A percentile compares a stretch with the other conserved stretches of the same genome.
Evolutionary conservation across 2,888 invertebrate genomes (phyloP).

Genomic region (Electrophaes corylata): DNA sequence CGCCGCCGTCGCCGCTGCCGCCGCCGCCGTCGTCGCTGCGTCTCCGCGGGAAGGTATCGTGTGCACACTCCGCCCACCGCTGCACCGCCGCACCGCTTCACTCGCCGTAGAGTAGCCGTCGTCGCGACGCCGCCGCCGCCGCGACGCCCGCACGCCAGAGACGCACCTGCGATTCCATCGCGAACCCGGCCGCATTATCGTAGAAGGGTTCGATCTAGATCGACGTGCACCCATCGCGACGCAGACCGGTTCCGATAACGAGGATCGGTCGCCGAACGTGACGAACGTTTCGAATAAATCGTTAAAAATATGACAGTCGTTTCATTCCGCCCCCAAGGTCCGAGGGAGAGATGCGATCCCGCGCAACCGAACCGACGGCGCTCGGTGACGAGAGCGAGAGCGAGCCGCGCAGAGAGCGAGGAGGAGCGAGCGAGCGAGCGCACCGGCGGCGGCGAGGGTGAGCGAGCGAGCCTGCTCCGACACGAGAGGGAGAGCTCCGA

Average conservation of each 20-base stretch:
- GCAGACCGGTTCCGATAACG: background rate
- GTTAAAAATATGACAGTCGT: constrained; percentile 38
- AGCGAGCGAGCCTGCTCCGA: constrained; percentile 11
- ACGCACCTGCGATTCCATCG: constrained; percentile 4
- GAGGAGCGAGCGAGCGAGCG: constrained; percentile 11
- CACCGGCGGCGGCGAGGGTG: constrained; percentile 12
- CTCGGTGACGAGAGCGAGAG: constrained; percentile 6
- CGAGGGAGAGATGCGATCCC: constrained; percentile 27
- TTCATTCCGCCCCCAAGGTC: constrained; percentile 46
- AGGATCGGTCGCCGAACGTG: background rate
- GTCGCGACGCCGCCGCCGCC: constrained; percentile 35
- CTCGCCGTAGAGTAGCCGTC: constrained; percentile 66
- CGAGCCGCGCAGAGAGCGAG: background rate
- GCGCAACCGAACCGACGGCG: constrained; percentile 18
- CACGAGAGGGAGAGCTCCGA: too few relatives aligned
- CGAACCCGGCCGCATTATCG: background rate
- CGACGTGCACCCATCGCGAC: constrained; percentile 15
- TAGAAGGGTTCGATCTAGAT: constrained; percentile 8
- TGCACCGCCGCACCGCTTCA: constrained; percentile 65
- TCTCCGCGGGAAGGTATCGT: constrained; percentile 54
- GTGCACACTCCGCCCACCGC: constrained; percentile 49
- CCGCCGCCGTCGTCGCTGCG: too few relatives aligned
- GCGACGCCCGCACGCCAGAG: constrained; percentile 25
- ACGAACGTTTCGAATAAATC: constrained; percentile 30
- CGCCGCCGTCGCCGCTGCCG: too few relatives aligned